phyloP scores from a whole-genome alignment of 2,888 invertebrate species.

The Drosophila differens region DNA sequence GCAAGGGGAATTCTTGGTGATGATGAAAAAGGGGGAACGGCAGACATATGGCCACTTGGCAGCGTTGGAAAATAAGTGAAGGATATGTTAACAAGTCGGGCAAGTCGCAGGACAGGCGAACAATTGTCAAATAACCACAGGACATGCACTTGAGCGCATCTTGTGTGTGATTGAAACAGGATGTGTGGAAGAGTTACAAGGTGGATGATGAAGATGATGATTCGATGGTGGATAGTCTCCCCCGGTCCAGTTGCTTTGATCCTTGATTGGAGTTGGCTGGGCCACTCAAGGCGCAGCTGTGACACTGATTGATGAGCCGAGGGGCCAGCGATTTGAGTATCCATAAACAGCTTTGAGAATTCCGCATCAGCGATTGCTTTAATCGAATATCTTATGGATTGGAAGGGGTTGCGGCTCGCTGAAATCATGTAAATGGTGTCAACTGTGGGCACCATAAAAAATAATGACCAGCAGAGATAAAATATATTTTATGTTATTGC shows the following conservation, averaged over 20 bases:
- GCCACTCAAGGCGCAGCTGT: conserved; percentile 64
- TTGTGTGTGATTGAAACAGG: conserved; percentile 63
- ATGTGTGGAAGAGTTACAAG: conserved; percentile 57
- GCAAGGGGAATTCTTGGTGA: conserved; percentile 21
- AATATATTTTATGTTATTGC: conserved; percentile 77
- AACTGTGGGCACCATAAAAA: conserved; percentile 69
- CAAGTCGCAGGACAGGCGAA: conserved; percentile 34
- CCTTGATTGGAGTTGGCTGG: conserved; percentile 67
- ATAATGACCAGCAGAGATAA: conserved; percentile 74
- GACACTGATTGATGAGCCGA: conserved; percentile 72
- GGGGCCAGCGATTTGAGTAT: conserved; percentile 13
- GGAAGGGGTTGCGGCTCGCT: conserved; percentile 6
- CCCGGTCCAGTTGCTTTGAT: conserved; percentile 71
- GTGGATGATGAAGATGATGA: conserved; percentile 23
- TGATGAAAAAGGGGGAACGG: conserved; percentile 29
- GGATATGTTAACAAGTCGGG: conserved; percentile 66
- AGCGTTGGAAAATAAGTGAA: conserved; percentile 40
- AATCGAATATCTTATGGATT: conserved; percentile 58
- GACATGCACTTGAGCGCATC: conserved; percentile 77
- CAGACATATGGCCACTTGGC: conserved; percentile 74
- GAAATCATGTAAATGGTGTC: conserved; percentile 74
- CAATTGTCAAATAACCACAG: conserved; percentile 75
- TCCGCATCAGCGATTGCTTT: conserved; percentile 70
- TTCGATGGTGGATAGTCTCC: conserved; percentile 15
- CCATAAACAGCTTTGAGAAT: conserved; percentile 58